These are phyloP conservation scores for Neodon shergylaensis DNA, from an alignment of 2,113 vertebrate species.

Conservation along the genomic window DNA sequence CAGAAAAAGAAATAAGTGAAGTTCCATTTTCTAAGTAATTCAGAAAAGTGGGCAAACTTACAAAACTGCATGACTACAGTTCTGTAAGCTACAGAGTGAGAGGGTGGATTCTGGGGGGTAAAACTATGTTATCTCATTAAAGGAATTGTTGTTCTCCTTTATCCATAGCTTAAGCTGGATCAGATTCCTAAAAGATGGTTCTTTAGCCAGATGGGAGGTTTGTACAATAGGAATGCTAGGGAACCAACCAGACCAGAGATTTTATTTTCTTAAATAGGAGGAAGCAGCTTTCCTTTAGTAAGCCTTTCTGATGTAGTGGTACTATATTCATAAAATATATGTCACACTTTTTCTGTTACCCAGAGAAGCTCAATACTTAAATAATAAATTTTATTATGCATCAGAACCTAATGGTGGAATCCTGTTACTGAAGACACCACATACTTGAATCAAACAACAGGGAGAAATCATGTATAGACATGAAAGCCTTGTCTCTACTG, in stretches of 20 bases:
- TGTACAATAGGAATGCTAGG: neutral
- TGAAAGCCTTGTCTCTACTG: too few species aligned
- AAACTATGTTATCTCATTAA: neutral
- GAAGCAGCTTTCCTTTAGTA: too few species aligned
- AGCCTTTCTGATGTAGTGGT: neutral
- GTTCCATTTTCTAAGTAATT: neutral
- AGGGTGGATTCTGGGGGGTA: neutral
- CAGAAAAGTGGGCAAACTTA: neutral
- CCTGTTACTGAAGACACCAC: too few species aligned
- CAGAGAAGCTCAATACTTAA: neutral
- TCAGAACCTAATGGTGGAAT: too few species aligned
- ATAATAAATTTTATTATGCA: too few species aligned
- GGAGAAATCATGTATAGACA: too few species aligned
- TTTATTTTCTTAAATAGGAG: neutral
- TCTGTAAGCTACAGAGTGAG: neutral
- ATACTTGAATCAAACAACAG: too few species aligned
- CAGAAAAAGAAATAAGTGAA: neutral
- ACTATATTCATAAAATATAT: neutral
- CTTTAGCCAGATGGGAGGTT: neutral
- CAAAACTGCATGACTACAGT: neutral
- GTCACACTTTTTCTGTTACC: neutral
- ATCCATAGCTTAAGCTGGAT: neutral
- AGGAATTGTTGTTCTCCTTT: neutral
- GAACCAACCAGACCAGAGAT: neutral
- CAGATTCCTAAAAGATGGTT: neutral